phyloP scores from a whole-genome alignment of 2,113 vertebrate genomes.

The Osmerus mordax region DNA sequence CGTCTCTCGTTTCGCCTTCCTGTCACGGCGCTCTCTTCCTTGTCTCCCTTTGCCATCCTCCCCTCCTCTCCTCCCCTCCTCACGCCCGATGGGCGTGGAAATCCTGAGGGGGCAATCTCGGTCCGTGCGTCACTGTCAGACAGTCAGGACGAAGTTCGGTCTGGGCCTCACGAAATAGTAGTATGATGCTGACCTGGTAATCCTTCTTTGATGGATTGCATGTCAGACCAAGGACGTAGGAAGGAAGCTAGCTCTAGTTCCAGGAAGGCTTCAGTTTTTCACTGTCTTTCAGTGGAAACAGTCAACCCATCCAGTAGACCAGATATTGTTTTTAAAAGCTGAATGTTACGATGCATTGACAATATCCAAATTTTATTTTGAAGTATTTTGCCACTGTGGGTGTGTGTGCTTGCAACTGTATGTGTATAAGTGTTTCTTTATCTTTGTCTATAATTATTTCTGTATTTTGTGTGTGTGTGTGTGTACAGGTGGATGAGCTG shows the following conservation, averaged over 20 bases:
- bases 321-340: background rate
- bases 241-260: too few relatives aligned
- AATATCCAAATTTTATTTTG: background rate
- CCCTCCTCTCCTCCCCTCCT: background rate
- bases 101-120: too few relatives aligned
- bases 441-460: background rate
- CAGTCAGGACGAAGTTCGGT: too few relatives aligned
- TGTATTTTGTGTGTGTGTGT: constrained; percentile 20
- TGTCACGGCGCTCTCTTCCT: too few relatives aligned
- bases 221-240: too few relatives aligned
- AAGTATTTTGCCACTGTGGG: background rate
- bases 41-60: background rate
- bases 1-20: too few relatives aligned
- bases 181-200: too few relatives aligned
- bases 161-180: too few relatives aligned
- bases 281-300: too few relatives aligned
- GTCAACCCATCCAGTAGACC: background rate
- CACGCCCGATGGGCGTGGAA: too few relatives aligned
- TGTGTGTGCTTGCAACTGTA: constrained; percentile 1
- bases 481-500: constrained; percentile 88
- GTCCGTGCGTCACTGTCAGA: background rate
- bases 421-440: constrained; percentile 1
- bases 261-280: too few relatives aligned
- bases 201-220: too few relatives aligned
- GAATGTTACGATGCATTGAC: background rate